Evolutionary conservation across 2,888 invertebrate species (phyloP), one percentile per base, ranked within the genome.

Genomic region (Eupithecia inturbata): DNA sequence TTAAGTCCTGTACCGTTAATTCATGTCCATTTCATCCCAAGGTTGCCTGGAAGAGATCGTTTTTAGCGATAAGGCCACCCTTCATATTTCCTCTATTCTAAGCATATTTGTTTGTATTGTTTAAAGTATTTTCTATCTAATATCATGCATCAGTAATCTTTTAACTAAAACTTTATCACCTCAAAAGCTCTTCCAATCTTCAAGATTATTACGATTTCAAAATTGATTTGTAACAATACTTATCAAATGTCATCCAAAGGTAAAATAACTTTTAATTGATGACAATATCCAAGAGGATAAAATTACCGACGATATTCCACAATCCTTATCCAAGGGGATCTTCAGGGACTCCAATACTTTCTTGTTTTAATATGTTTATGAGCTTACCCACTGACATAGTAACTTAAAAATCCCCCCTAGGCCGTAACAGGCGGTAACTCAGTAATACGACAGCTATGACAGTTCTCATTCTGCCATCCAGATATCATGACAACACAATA

Each of bases 401-500:
- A 79, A 76, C 73, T 76, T 76, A 73, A 76, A 76, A 76, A 64
- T 69, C 26, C 66, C 68, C 68, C 76, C 71, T 31, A 62, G 26
- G 68, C 57, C 73, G 70, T 76, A 71, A 76, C 73, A 64, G 33
- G 33, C 63, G 63, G n/a, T 33, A 64, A 62, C 62, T 31, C 62
- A 62, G 28, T 64, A 64, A 10, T 10, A n/a, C 33, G 63, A 36
- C 36, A 36, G 31, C 14, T 31, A 41, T 70, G 75, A 64, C 75
- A 72, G 33, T 41, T 53, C 70, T 72, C 60, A 68, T 70, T 72
- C 64, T 31, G 2, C 19, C 62, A 31, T 62, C 31, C 9, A 10
- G 33, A 62, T 75, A 75, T 78, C 76, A 77, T 62, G 80, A 79
- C 78, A 75, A 80, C 64, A 76, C 79, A 80, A 80, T 80, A 78